A percentile compares a stretch with the other conserved stretches of the same genome.
Evolutionary conservation across 2,888 invertebrate genomes (phyloP).

Genomic region (Eucera pruinosa): DNA sequence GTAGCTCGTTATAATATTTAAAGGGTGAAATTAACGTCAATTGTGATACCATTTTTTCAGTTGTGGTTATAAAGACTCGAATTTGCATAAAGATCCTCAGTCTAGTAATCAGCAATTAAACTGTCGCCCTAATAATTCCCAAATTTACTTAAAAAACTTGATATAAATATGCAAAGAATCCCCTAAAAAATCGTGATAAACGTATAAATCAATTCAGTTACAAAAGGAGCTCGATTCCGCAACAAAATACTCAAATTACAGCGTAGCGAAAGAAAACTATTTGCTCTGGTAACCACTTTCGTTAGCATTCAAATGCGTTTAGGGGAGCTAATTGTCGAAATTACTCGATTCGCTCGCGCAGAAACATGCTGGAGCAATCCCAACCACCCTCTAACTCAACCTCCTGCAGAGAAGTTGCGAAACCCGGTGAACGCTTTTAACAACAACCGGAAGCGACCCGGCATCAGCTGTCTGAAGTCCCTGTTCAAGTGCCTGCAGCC

Average conservation of each 20-base stretch:
- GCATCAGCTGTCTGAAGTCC: slow-evolving; percentile 68
- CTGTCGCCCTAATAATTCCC: too few relatives aligned
- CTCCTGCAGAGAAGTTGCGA: slow-evolving; percentile 33
- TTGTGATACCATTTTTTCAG: too few relatives aligned
- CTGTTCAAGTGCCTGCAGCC: slow-evolving; percentile 45
- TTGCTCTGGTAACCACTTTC: slow-evolving; percentile 41
- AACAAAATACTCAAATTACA: slow-evolving; percentile 24
- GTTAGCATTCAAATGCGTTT: slow-evolving; percentile 32
- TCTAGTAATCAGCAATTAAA: too few relatives aligned
- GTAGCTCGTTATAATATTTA: too few relatives aligned
- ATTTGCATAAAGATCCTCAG: too few relatives aligned
- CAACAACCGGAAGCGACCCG: slow-evolving; percentile 62
- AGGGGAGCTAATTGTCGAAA: slow-evolving; percentile 44
- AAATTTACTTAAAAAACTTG: not conserved
- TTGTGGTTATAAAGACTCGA: too few relatives aligned
- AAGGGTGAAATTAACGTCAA: too few relatives aligned
- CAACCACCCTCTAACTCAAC: not conserved
- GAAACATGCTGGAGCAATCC: slow-evolving; percentile 20
- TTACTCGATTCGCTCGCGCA: slow-evolving; percentile 33
- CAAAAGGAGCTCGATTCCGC: slow-evolving; percentile 25
- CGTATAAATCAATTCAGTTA: not conserved
- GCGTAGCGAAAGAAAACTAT: slow-evolving; percentile 17
- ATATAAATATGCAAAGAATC: not conserved
- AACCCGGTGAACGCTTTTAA: slow-evolving; percentile 46
- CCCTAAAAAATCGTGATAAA: not conserved